These are phyloP conservation scores for Atrichornis clamosus DNA, from an alignment of 2,113 vertebrate species.

Conservation along the genomic window DNA sequence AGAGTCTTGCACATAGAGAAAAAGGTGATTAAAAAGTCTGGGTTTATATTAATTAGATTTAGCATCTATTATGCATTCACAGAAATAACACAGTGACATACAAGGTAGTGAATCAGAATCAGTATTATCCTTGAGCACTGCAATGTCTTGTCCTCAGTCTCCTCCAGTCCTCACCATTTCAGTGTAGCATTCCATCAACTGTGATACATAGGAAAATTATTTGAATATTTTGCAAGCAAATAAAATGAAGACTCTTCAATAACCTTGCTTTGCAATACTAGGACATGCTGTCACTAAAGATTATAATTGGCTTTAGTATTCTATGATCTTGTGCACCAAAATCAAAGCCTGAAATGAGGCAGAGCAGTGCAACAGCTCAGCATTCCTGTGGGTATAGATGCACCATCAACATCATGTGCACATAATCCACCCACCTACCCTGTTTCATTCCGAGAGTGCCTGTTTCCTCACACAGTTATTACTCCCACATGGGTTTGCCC, in stretches of 20 bases:
- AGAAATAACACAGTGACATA: neutral
- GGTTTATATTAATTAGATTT: neutral
- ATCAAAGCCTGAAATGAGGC: constrained; percentile 4
- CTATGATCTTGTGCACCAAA: neutral
- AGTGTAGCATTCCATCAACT: neutral
- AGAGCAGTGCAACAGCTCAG: constrained; percentile 7
- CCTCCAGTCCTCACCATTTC: neutral
- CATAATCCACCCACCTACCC: constrained; percentile 46
- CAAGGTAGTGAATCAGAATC: neutral
- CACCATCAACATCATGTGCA: neutral
- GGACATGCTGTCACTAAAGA: neutral
- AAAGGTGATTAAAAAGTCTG: neutral
- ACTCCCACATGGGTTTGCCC: constrained; percentile 21
- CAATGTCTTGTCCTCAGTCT: neutral
- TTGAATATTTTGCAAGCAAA: neutral
- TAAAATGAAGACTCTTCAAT: neutral
- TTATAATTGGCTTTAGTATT: neutral
- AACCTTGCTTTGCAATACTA: neutral
- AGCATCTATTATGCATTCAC: neutral
- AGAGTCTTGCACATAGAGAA: neutral
- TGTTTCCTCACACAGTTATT: constrained; percentile 36
- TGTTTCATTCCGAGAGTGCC: constrained; percentile 12
- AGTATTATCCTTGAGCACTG: neutral
- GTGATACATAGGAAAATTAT: neutral
- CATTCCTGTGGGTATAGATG: constrained; percentile 37